phyloP scores from a whole-genome alignment of 2,888 invertebrate species.

The Ochropleura plecta region DNA sequence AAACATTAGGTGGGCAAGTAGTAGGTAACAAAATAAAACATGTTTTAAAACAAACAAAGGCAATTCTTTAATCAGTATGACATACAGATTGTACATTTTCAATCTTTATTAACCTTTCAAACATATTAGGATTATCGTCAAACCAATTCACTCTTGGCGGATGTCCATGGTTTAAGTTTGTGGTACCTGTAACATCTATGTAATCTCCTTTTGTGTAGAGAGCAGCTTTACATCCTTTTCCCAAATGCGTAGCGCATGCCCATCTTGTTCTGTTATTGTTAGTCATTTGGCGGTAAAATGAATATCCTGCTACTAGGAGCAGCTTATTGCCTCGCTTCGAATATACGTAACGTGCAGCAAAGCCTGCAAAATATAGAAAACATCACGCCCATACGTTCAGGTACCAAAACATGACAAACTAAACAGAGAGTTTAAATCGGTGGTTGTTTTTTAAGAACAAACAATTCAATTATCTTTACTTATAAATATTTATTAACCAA shows the following conservation, averaged over 20 bases:
- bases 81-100: constrained; percentile 17
- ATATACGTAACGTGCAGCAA: constrained; percentile 22
- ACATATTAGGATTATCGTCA: constrained; percentile 6
- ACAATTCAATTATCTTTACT: not conserved
- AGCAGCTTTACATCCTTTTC: constrained; percentile 32
- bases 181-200: not conserved
- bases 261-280: constrained; percentile 20
- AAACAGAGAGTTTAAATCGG: not conserved
- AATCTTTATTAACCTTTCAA: constrained; percentile 3
- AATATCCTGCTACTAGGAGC: constrained; percentile 29
- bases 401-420: not conserved
- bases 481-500: not conserved
- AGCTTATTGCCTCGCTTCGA: constrained; percentile 40
- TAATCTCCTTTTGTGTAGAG: constrained; percentile 1
- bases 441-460: not conserved
- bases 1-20: not conserved
- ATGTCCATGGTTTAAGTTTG: constrained; percentile 28
- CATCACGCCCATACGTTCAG: not conserved
- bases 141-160: constrained; percentile 31
- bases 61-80: not conserved
- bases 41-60: too few species aligned
- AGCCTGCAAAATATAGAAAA: constrained; percentile 17
- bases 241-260: constrained; percentile 32
- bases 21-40: not conserved
- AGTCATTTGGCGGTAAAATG: constrained; percentile 18